These are phyloP conservation scores for Antechinus stuartii DNA, from an alignment of 2,113 vertebrate genomes.

Conservation along the genomic window DNA sequence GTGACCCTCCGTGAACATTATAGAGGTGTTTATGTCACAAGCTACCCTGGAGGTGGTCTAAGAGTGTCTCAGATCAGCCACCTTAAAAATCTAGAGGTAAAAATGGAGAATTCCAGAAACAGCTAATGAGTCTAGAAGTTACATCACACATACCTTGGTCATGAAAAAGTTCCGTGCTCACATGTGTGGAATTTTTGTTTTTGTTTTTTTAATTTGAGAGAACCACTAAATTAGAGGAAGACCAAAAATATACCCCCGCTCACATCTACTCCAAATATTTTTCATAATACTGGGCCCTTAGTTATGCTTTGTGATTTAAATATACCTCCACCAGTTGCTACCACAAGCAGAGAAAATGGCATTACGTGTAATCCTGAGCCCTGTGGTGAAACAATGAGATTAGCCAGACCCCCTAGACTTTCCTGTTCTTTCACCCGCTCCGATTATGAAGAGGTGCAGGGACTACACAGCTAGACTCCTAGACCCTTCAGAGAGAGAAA, in stretches of 20 bases:
- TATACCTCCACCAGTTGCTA: conserved; percentile 8
- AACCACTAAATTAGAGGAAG: background rate
- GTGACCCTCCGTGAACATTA: background rate
- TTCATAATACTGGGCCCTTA: background rate
- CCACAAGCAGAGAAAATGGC: conserved; percentile 55
- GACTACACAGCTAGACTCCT: conserved; percentile 61
- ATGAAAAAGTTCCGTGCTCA: background rate
- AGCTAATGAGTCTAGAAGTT: background rate
- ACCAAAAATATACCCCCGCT: background rate
- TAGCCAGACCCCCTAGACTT: conserved; percentile 46
- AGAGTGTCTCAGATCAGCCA: background rate
- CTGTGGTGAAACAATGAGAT: conserved; percentile 63
- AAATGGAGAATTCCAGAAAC: background rate
- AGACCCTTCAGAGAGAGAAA: conserved; percentile 19
- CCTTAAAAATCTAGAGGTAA: background rate
- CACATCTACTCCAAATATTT: background rate
- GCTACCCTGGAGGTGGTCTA: background rate
- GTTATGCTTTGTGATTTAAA: background rate
- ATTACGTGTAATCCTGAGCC: conserved; percentile 38
- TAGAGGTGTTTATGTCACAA: background rate
- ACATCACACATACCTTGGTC: background rate
- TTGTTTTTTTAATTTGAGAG: background rate
- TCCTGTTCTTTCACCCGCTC: background rate
- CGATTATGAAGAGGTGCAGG: conserved; percentile 8
- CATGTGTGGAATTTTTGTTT: background rate